Conservation (phyloP, 2,888 invertebrate genomes). For the Halocaridina rubra region DNA sequence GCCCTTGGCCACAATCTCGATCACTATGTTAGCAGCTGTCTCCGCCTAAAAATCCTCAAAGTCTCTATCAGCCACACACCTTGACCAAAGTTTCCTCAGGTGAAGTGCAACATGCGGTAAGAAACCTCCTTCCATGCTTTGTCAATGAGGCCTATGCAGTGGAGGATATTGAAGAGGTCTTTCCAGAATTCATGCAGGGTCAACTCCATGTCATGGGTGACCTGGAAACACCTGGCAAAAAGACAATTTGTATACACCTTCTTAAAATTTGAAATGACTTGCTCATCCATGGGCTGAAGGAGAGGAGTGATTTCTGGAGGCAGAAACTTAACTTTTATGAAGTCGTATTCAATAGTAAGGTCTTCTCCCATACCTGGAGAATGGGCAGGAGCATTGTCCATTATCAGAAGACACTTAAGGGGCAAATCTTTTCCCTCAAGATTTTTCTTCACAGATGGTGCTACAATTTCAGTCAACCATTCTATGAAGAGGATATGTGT, state of each 20-base stretch:
- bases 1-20: too few relatives aligned
- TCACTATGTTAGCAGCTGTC: too few relatives aligned
- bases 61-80: too few relatives aligned
- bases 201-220: too few relatives aligned
- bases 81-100: too few relatives aligned
- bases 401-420: not conserved
- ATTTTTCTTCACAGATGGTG: not conserved
- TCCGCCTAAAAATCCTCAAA: too few relatives aligned
- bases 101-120: too few relatives aligned
- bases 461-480: not conserved
- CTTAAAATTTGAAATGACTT: not conserved
- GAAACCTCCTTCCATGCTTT: too few relatives aligned
- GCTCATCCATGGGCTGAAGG: not conserved
- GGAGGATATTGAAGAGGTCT: too few relatives aligned
- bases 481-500: not conserved
- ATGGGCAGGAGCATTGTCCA: not conserved
- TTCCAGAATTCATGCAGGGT: too few relatives aligned
- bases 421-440: not conserved
- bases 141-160: too few relatives aligned
- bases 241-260: not conserved
- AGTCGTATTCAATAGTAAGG: not conserved
- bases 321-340: not conserved
- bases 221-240: too few relatives aligned
- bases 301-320: not conserved
- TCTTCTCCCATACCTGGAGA: not conserved